These are phyloP conservation scores for Meles meles DNA, from an alignment of 2,113 vertebrate genomes.

Conservation along the genomic window DNA sequence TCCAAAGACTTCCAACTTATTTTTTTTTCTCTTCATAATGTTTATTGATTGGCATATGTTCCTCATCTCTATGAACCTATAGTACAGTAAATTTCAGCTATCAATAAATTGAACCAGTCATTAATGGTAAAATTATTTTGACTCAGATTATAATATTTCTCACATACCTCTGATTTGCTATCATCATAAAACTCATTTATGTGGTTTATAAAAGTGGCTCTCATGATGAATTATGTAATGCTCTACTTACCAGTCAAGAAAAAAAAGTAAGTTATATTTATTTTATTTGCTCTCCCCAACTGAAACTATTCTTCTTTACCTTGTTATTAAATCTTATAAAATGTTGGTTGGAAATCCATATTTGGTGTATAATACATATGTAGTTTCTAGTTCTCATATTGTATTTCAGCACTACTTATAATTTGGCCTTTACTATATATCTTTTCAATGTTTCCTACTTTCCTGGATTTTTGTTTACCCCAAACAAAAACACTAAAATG, in stretches of 20 bases:
- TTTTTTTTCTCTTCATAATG: not conserved
- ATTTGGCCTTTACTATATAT: not conserved
- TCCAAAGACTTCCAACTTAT: not conserved
- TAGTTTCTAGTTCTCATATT: not conserved
- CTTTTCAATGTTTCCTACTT: not conserved
- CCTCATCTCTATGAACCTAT: not conserved
- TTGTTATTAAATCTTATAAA: constrained; percentile 3
- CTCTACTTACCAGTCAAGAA: constrained; percentile 29
- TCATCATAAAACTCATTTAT: constrained; percentile 71
- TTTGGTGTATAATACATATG: not conserved
- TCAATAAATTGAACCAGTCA: constrained; percentile 51
- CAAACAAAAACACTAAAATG: not conserved
- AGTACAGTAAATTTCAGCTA: constrained; percentile 51
- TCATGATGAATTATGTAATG: constrained; percentile 60
- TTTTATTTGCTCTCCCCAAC: constrained; percentile 14
- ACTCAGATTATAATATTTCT: constrained; percentile 59
- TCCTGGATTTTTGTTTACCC: not conserved
- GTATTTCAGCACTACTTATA: not conserved
- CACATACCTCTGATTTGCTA: constrained; percentile 56
- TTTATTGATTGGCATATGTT: constrained; percentile 51
- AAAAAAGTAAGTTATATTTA: constrained; percentile 39
- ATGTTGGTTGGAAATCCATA: not conserved
- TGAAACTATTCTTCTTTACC: constrained; percentile 40
- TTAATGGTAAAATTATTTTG: constrained; percentile 66
- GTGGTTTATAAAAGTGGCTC: constrained; percentile 57